Base-by-base conservation (phyloP, 2,797 vertebrate genomes). In the Poecile montanus region DNA sequence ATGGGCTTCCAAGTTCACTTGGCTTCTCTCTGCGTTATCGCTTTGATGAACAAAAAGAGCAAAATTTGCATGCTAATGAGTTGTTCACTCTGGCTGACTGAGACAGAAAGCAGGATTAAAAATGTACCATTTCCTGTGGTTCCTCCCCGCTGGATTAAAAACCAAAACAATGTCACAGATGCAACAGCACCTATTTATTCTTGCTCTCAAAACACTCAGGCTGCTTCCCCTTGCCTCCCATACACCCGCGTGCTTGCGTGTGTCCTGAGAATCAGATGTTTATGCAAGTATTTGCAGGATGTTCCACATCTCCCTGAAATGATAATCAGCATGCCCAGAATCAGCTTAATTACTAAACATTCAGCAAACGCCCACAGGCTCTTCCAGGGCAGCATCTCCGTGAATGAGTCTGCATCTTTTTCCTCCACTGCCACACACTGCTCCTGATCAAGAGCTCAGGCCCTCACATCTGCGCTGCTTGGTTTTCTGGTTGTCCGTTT, bases 341-440 rank as follows among this genome's bases (percentile, higher is more conserved):
- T 93, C 89, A 90, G 89, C 65, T 78, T 96, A 94, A 93, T 96
- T 92, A 83, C 60, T 57, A 82, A 93, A 82, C 91, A 95, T 93
- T 95, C 95, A 95, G 85, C 56, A 25, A 30, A 84, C 29, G 4
- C 94, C 94, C 89, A 92, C 87, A 71, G 93, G 62, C 66, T 80
- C 62, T 93, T 86, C 79, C 67, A 51, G 11, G 11, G 72, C 71
- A 89, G 34, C 61, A 65, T 65, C 44, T 30, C 79, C 67, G 2
- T 93, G 89, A 96, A 91, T 88, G 87, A 96, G 84, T 87, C 56
- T 38, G 82, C 63, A 61, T 23, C 42, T 79, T 95, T 94, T 75
- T 32, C 58, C 79, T 79, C 27, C 2, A 3, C 42, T 78, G 71
- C 65, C 78, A 88, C 87, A 57, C 50, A 10, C 3, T 2, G 38